Conservation (phyloP, 2,888 invertebrate genomes). For the Operophtera brumata region DNA sequence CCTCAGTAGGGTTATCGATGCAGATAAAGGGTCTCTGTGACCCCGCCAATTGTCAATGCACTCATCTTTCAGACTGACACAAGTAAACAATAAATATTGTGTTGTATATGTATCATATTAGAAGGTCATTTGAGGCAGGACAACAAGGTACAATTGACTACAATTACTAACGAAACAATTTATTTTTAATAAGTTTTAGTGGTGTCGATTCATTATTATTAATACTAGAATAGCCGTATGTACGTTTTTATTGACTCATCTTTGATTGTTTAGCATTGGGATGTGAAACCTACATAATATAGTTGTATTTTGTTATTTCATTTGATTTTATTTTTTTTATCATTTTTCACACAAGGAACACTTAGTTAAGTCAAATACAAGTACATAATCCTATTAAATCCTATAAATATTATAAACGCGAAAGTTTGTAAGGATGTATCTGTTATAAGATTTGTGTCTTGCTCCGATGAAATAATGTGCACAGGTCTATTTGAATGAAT, state of each 20-base stretch:
- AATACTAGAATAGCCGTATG: neutral
- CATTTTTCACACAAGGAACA: no score
- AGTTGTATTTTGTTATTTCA: no score
- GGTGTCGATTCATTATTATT: neutral
- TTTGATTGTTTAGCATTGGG: no score
- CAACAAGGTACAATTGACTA: neutral
- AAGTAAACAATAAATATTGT: conserved; percentile 18
- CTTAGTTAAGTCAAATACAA: no score
- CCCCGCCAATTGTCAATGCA: conserved; percentile 21
- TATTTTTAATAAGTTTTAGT: neutral
- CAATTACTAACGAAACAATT: neutral
- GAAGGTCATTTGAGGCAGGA: neutral
- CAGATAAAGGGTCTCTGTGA: conserved; percentile 22
- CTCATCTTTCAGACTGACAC: conserved; percentile 11
- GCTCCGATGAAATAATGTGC: no score
- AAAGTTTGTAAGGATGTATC: no score
- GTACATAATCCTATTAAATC: no score
- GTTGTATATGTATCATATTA: conserved; percentile 7
- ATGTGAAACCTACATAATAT: no score
- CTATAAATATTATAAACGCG: no score
- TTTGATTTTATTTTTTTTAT: no score
- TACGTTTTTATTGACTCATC: neutral
- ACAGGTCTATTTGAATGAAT: no score
- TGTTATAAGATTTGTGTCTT: no score
- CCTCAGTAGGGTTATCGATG: conserved; percentile 24